Percentiles rank a stretch among this genome's conserved stretches.
Conservation (phyloP, 2,113 vertebrate species). For the Todiramphus saurophagus region DNA sequence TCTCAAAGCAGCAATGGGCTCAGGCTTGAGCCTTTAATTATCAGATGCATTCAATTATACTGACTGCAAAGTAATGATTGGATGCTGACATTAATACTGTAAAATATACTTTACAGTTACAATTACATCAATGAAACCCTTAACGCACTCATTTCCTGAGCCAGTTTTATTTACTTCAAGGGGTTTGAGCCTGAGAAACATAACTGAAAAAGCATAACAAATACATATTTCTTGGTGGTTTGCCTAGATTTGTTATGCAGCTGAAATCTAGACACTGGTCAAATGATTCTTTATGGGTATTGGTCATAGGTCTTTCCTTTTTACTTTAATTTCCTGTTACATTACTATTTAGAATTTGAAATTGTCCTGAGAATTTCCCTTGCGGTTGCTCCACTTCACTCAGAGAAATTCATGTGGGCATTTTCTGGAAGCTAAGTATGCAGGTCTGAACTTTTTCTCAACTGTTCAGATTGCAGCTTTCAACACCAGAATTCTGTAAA, state of each 20-base stretch:
- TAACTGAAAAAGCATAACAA: constrained; percentile 20
- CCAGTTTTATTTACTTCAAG: constrained; percentile 27
- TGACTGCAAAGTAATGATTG: background rate
- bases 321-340: constrained; percentile 57
- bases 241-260: constrained; percentile 9
- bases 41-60: background rate
- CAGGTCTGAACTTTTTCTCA: background rate
- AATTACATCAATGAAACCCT: background rate
- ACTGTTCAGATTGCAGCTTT: background rate
- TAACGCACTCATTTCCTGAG: background rate
- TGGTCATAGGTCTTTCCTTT: constrained; percentile 26
- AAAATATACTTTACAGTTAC: background rate
- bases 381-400: constrained; percentile 11
- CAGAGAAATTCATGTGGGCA: constrained; percentile 33
- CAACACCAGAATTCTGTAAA: background rate
- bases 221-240: constrained; percentile 43
- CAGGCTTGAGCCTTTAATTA: background rate
- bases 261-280: constrained; percentile 39
- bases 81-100: background rate
- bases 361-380: constrained; percentile 39
- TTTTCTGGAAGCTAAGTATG: constrained; percentile 14
- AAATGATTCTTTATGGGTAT: constrained; percentile 31
- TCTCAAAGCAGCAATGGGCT: background rate
- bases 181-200: background rate
- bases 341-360: constrained; percentile 42